A percentile compares a stretch with the other conserved stretches of the same genome.
Evolutionary conservation across 2,797 vertebrate species (phyloP).

Genomic region (Myotis vivesi): DNA sequence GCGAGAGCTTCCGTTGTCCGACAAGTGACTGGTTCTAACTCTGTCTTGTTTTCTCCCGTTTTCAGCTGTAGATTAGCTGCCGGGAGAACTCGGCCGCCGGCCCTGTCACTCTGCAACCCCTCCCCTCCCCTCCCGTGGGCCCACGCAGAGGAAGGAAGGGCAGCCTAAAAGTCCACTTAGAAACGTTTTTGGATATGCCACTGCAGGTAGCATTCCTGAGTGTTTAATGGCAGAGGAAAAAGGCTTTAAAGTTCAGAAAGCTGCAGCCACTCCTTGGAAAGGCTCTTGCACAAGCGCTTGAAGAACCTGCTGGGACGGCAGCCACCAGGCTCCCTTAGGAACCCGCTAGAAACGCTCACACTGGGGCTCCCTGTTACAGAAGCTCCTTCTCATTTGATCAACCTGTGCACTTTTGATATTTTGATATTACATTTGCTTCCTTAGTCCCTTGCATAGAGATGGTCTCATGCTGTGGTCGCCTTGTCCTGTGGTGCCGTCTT

Average conservation of each 20-base stretch:
- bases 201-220: slow-evolving; percentile 79
- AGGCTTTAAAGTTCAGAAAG: slow-evolving; percentile 81
- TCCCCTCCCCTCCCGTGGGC: slow-evolving; percentile 80
- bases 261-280: slow-evolving; percentile 88
- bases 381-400: slow-evolving; percentile 82
- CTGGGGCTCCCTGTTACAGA: slow-evolving; percentile 75
- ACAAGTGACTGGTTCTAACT: slow-evolving; percentile 82
- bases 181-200: slow-evolving; percentile 73
- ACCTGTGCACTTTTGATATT: slow-evolving; percentile 96
- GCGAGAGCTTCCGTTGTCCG: slow-evolving; percentile 49
- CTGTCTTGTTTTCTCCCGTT: slow-evolving; percentile 89
- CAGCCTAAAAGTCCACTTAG: slow-evolving; percentile 78
- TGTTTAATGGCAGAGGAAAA: slow-evolving; percentile 79
- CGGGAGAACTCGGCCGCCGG: slow-evolving; percentile 84
- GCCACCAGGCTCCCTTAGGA: slow-evolving; percentile 72
- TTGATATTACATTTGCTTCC: slow-evolving; percentile 88
- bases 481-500: slow-evolving; percentile 69
- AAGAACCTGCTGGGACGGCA: slow-evolving; percentile 67
- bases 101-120: slow-evolving; percentile 86
- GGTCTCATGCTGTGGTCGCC: slow-evolving; percentile 87
- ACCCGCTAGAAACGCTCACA: slow-evolving; percentile 76
- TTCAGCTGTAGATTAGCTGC: slow-evolving; percentile 93
- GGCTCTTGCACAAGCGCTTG: slow-evolving; percentile 74
- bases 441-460: slow-evolving; percentile 87
- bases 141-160: slow-evolving; percentile 85